Conservation (phyloP, 2,888 invertebrate species). For the Dolomedes plantarius region DNA sequence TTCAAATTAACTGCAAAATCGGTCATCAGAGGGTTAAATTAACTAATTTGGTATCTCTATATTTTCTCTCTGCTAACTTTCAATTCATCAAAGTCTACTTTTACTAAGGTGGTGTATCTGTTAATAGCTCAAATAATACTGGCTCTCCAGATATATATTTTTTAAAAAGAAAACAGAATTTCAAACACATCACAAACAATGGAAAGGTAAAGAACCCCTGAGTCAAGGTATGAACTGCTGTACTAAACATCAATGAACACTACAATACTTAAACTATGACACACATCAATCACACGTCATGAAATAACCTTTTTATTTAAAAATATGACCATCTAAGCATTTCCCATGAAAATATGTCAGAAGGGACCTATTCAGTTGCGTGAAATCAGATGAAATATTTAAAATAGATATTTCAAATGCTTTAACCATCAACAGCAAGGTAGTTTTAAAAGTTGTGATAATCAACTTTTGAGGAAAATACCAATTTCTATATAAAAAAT, state of each 20-base stretch:
- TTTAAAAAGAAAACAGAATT: no score
- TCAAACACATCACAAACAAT: no score
- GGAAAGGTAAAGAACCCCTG: not conserved
- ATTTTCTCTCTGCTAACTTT: no score
- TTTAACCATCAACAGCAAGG: conserved; percentile 2
- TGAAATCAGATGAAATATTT: conserved; percentile 12
- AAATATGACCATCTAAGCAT: not conserved
- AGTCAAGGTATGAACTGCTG: not conserved
- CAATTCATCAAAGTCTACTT: no score
- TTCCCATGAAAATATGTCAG: not conserved
- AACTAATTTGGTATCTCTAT: no score
- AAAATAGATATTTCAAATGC: conserved; percentile 10
- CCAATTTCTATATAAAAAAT: conserved; percentile 14
- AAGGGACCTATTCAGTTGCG: not conserved
- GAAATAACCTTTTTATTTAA: not conserved
- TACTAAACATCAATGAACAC: not conserved
- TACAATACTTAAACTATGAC: not conserved
- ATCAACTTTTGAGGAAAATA: conserved; percentile 9
- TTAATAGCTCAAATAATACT: no score
- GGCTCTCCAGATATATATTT: no score
- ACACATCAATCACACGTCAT: not conserved
- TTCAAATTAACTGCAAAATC: no score
- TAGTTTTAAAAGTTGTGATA: not conserved
- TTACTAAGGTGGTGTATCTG: no score
- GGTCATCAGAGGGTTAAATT: no score